A percentile compares a stretch with the other conserved stretches of the same genome.
Evolutionary conservation across 2,113 vertebrate species (phyloP).

Genomic region (Pristiophorus japonicus): DNA sequence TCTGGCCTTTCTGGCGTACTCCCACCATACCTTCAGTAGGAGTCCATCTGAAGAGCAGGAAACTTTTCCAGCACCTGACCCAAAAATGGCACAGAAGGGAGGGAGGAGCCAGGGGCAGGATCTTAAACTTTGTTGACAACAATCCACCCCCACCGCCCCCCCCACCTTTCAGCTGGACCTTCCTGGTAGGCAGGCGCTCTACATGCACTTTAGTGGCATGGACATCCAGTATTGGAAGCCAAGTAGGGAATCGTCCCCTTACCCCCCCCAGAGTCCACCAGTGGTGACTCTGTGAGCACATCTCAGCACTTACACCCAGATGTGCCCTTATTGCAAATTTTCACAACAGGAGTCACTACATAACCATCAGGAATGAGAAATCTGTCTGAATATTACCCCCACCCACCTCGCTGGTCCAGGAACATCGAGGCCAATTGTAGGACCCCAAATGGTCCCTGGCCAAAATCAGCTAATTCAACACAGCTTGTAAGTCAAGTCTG

Average conservation of each 20-base stretch:
- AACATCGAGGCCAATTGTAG: background rate
- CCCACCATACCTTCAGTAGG: background rate
- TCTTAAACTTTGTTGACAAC: background rate
- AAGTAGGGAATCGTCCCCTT: background rate
- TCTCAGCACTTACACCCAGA: background rate
- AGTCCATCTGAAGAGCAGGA: background rate
- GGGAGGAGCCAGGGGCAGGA: background rate
- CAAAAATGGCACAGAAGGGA: too few relatives aligned
- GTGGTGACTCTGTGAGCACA: background rate
- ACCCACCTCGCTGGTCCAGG: background rate
- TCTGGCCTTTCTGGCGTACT: background rate
- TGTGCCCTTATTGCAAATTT: background rate
- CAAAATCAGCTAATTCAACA: background rate
- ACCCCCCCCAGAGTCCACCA: background rate
- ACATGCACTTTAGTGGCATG: background rate
- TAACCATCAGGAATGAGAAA: too few relatives aligned
- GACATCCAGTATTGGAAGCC: too few relatives aligned
- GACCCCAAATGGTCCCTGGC: background rate
- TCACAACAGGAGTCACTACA: background rate
- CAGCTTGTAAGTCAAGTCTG: background rate
- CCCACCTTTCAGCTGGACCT: background rate
- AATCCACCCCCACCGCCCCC: background rate
- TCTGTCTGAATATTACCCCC: background rate
- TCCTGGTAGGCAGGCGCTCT: background rate
- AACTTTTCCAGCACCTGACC: background rate